These are phyloP conservation scores for Atrina japonica DNA, from an alignment of 2,888 invertebrate species.

Conservation along the genomic window DNA sequence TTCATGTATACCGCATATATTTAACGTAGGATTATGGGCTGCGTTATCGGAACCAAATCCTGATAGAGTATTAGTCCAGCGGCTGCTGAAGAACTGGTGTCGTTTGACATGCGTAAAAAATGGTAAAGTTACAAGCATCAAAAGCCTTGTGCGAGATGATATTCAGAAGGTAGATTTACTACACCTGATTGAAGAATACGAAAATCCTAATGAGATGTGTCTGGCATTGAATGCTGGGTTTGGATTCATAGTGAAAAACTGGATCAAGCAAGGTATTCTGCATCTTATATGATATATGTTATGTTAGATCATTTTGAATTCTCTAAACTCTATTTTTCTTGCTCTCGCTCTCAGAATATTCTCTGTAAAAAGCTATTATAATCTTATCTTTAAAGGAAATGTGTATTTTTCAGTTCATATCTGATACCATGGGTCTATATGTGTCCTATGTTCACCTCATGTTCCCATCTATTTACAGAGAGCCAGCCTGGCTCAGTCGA, in stretches of 20 bases:
- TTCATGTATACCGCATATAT: too few species aligned
- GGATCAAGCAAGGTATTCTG: constrained; percentile 68
- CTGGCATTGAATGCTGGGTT: constrained; percentile 71
- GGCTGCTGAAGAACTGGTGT: constrained; percentile 80
- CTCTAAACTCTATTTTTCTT: too few species aligned
- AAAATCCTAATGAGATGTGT: constrained; percentile 71
- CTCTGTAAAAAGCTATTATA: too few species aligned
- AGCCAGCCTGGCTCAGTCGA: too few species aligned
- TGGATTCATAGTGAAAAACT: constrained; percentile 65
- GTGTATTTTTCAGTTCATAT: too few species aligned
- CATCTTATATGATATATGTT: not conserved
- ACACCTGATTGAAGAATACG: constrained; percentile 67
- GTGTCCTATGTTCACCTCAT: too few species aligned
- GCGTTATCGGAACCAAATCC: constrained; percentile 74
- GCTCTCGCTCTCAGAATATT: too few species aligned
- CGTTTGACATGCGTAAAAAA: constrained; percentile 68
- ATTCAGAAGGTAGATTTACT: constrained; percentile 64
- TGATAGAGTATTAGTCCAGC: constrained; percentile 76
- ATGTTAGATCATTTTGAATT: not conserved
- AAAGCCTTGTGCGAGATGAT: constrained; percentile 60
- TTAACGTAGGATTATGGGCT: constrained; percentile 82
- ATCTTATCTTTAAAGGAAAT: too few species aligned
- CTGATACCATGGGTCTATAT: too few species aligned
- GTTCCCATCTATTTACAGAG: too few species aligned
- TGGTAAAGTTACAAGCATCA: constrained; percentile 65